Conservation (phyloP, 2,888 invertebrate species). For the Drosophila seclusa region DNA sequence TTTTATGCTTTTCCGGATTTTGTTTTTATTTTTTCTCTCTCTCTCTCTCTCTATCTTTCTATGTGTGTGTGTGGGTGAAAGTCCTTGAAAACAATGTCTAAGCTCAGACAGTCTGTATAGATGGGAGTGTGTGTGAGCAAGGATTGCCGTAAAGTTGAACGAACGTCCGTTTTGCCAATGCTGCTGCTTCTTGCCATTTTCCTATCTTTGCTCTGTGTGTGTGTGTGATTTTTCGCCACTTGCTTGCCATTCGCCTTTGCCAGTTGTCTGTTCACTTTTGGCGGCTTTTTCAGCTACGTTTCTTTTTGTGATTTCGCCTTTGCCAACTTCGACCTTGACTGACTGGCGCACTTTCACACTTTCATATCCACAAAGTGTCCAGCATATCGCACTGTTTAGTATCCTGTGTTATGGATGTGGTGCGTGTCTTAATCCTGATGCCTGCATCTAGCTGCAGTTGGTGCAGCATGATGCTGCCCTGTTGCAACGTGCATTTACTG, state of each 20-base stretch:
- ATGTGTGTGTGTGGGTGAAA: slow-evolving; percentile 55
- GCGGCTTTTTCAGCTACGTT: slow-evolving; percentile 51
- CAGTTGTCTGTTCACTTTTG: slow-evolving; percentile 52
- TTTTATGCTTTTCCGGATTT: slow-evolving; percentile 43
- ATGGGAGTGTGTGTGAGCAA: slow-evolving; percentile 14
- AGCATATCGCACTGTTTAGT: slow-evolving; percentile 39
- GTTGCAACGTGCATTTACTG: slow-evolving; percentile 20
- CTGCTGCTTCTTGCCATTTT: slow-evolving; percentile 19
- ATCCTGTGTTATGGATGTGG: slow-evolving; percentile 20
- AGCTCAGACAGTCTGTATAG: slow-evolving; percentile 43
- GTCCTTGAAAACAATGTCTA: slow-evolving; percentile 74
- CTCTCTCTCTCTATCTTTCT: slow-evolving; percentile 7
- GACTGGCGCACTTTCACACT: slow-evolving; percentile 6
- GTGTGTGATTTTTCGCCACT: slow-evolving; percentile 14
- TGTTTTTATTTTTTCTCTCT: slow-evolving; percentile 37
- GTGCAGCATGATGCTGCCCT: background rate
- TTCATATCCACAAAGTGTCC: slow-evolving; percentile 21
- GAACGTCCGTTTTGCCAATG: slow-evolving; percentile 47
- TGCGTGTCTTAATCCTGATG: slow-evolving; percentile 30
- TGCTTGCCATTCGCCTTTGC: slow-evolving; percentile 29
- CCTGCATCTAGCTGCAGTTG: slow-evolving; percentile 21
- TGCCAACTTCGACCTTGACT: slow-evolving; percentile 47
- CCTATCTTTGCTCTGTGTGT: slow-evolving; percentile 26
- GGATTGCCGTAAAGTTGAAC: slow-evolving; percentile 65
- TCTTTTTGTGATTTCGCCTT: slow-evolving; percentile 11